phyloP scores from a whole-genome alignment of 2,113 vertebrate species.

The Pelmatolapia mariae region DNA sequence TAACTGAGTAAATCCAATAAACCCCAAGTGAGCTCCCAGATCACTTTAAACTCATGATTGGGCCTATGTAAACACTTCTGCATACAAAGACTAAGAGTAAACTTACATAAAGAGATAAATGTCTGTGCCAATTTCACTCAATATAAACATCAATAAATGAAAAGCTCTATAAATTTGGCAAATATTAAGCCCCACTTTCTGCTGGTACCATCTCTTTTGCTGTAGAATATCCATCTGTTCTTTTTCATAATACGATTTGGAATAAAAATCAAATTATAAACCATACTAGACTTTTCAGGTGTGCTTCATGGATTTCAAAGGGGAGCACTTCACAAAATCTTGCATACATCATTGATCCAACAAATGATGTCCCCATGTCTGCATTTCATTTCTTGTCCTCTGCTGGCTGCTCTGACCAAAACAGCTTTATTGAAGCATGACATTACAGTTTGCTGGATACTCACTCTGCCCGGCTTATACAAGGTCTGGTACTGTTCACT shows the following conservation, averaged over 20 bases:
- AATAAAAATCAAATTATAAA: neutral
- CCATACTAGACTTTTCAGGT: neutral
- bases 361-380: conserved; percentile 17
- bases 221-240: neutral
- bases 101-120: neutral
- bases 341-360: neutral
- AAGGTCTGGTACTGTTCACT: neutral
- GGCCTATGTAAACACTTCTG: neutral
- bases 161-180: neutral
- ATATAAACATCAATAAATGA: neutral
- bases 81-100: neutral
- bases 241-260: neutral
- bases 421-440: conserved; percentile 33
- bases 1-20: conserved; percentile 12
- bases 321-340: neutral
- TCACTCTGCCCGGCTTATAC: neutral
- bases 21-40: neutral
- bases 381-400: neutral
- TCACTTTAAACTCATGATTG: neutral
- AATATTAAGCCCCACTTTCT: neutral
- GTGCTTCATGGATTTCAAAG: neutral
- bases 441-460: conserved; percentile 10
- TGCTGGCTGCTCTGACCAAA: conserved; percentile 1
- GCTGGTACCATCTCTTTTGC: neutral
- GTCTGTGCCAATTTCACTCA: neutral